Percentiles rank a stretch among this genome's conserved stretches.
Conservation (phyloP, 2,888 invertebrate genomes). For the Ormyrus nitidulus region DNA sequence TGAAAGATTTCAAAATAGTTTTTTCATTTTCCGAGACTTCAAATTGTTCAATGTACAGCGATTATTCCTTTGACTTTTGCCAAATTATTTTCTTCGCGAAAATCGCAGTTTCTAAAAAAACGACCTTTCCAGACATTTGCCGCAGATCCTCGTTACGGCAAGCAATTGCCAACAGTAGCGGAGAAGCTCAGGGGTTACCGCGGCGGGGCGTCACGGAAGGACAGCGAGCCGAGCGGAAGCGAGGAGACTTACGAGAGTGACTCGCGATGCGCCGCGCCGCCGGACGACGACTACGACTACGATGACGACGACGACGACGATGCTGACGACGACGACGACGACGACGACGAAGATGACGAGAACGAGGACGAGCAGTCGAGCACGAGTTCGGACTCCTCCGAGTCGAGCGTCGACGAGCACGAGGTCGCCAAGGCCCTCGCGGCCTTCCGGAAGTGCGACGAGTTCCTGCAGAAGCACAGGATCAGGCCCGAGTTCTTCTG, state of each 20-base stretch:
- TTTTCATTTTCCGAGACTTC: no score
- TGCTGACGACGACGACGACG: constrained; percentile 39
- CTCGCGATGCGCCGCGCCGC: constrained; percentile 29
- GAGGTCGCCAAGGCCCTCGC: constrained; percentile 72
- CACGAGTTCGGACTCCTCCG: constrained; percentile 70
- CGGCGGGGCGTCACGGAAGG: constrained; percentile 8
- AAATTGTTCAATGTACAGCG: no score
- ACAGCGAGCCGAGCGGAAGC: constrained; percentile 38
- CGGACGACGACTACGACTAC: constrained; percentile 42
- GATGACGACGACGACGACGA: constrained; percentile 34
- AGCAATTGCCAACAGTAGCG: neutral
- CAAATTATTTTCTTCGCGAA: no score
- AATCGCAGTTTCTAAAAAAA: no score
- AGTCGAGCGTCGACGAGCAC: constrained; percentile 66
- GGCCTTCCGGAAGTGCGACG: constrained; percentile 79
- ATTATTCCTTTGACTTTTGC: no score
- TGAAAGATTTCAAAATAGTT: no score
- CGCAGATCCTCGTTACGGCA: neutral
- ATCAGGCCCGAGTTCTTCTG: constrained; percentile 88
- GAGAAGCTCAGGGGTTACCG: neutral
- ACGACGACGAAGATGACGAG: neutral
- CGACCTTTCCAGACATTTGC: neutral
- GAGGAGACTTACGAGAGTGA: constrained; percentile 43
- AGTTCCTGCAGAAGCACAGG: constrained; percentile 81
- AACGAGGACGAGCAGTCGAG: constrained; percentile 72